Evolutionary conservation across 2,888 invertebrate genomes (phyloP).

Genomic region (Galerucella calmariensis): DNA sequence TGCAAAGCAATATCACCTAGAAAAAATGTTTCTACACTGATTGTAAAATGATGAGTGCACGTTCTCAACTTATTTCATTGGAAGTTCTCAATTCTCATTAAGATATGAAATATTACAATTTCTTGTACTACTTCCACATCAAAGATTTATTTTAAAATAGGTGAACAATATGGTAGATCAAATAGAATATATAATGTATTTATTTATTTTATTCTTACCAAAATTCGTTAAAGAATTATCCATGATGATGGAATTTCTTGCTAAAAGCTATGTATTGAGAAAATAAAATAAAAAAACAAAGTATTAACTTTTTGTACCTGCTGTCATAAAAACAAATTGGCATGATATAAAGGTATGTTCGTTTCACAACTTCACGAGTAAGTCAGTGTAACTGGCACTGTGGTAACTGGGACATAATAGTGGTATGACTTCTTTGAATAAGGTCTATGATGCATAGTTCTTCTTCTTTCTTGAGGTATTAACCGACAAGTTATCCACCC

Average conservation of each 20-base stretch:
- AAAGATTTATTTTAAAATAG: conserved; percentile 3
- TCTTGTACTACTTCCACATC: background rate
- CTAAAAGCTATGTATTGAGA: conserved; percentile 29
- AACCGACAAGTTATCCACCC: no score
- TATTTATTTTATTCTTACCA: conserved; percentile 43
- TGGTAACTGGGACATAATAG: no score
- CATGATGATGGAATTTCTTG: conserved; percentile 42
- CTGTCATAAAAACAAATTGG: conserved; percentile 2
- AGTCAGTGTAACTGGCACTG: no score
- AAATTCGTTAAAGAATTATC: conserved; percentile 53
- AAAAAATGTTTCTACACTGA: background rate
- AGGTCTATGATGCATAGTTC: no score
- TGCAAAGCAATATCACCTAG: background rate
- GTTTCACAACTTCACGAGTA: background rate
- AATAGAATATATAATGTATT: conserved; percentile 35
- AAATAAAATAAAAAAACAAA: conserved; percentile 32
- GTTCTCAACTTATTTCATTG: background rate
- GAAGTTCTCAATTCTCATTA: background rate
- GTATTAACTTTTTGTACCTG: conserved; percentile 5
- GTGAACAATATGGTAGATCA: conserved; percentile 21
- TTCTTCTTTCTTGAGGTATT: no score
- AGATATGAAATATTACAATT: background rate
- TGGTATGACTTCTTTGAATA: no score
- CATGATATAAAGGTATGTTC: background rate
- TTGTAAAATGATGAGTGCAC: background rate